A percentile compares a stretch with the other conserved stretches of the same genome.
Conservation (phyloP, 2,888 invertebrate genomes). For the Epistrophe grossulariae region DNA sequence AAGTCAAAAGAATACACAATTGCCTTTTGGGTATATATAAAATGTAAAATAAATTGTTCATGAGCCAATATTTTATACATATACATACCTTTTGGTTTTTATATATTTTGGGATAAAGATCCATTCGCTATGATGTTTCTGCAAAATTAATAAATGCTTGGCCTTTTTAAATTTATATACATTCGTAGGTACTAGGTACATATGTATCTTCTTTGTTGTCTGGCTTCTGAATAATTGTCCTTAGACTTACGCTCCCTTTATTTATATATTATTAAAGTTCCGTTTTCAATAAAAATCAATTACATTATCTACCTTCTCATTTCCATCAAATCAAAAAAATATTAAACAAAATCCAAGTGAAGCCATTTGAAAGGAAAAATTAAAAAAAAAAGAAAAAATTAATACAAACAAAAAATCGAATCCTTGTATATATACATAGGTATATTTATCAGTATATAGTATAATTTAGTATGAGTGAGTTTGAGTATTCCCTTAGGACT, state of each 20-base stretch:
- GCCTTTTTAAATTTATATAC: background rate
- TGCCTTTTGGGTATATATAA: background rate
- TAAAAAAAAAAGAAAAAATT: background rate
- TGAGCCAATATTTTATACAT: background rate
- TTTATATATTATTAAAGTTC: background rate
- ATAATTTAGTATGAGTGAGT: constrained; percentile 1
- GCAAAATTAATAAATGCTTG: background rate
- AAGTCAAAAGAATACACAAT: background rate
- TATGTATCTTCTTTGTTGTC: constrained; percentile 10
- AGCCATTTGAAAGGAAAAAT: background rate
- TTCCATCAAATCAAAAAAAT: background rate
- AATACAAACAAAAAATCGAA: background rate
- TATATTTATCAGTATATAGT: background rate
- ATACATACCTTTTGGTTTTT: background rate
- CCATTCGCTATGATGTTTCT: background rate
- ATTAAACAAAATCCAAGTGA: background rate
- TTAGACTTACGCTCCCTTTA: no score
- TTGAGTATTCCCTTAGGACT: background rate
- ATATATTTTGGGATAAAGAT: background rate
- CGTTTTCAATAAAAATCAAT: constrained; percentile 5
- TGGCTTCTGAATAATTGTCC: background rate
- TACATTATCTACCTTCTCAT: background rate
- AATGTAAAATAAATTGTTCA: background rate
- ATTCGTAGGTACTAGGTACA: no score
- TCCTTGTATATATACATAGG: no score